These are phyloP conservation scores for Atlantisia rogersi DNA, from an alignment of 2,113 vertebrate genomes.

Conservation along the genomic window DNA sequence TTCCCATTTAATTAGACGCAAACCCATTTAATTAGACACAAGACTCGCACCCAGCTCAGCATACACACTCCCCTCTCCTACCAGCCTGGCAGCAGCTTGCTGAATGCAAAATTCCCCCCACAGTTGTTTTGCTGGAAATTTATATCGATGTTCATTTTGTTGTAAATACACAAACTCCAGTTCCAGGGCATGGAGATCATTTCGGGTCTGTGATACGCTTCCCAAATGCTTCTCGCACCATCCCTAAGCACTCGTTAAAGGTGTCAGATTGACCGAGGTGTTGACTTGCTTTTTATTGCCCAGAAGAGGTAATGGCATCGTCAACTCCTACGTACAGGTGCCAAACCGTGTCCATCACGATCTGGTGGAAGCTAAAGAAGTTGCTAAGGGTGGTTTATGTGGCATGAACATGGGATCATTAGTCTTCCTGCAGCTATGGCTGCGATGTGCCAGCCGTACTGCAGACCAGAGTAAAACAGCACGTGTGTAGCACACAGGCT, in stretches of 20 bases:
- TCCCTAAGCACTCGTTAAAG: neutral
- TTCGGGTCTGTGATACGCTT: neutral
- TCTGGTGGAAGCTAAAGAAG: neutral
- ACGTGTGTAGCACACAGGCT: neutral
- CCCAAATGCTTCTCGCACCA: neutral
- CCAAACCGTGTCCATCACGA: neutral
- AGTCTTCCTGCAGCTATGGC: neutral
- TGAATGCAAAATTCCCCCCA: neutral
- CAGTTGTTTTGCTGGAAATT: neutral
- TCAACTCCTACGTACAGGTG: neutral
- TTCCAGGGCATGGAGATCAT: neutral
- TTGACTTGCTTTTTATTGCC: neutral
- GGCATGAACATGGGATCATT: neutral
- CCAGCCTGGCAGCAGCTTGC: neutral
- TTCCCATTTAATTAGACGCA: neutral
- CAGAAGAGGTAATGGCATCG: neutral
- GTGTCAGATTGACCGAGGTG: neutral
- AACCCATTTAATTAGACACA: neutral
- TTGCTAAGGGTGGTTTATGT: neutral
- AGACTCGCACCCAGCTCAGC: neutral
- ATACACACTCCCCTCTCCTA: neutral
- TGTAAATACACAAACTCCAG: neutral
- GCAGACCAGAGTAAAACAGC: neutral
- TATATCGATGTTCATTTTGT: neutral
- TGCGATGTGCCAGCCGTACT: accelerated